Evolutionary conservation across 2,797 vertebrate genomes (phyloP).

Genomic region (Antennarius maculatus): DNA sequence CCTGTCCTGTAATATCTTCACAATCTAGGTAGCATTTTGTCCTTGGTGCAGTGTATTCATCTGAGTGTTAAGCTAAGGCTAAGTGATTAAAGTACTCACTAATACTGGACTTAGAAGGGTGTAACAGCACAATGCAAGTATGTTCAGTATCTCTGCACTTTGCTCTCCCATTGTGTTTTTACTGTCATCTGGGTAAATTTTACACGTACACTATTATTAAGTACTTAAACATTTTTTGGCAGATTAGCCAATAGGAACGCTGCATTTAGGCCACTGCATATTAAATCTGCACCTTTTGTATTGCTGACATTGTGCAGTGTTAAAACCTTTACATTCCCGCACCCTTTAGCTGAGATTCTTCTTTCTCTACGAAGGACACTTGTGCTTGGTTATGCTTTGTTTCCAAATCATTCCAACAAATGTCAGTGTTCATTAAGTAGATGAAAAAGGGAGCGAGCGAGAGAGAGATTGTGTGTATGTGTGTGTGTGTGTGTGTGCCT

Average conservation of each 20-base stretch:
- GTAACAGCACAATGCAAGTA: conserved; percentile 60
- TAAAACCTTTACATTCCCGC: conserved; percentile 46
- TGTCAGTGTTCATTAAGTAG: conserved; percentile 31
- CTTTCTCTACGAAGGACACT: conserved; percentile 37
- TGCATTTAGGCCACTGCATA: conserved; percentile 41
- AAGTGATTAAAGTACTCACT: conserved; percentile 51
- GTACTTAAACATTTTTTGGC: conserved; percentile 44
- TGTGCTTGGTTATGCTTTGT: conserved; percentile 23
- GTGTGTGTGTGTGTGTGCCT: conserved; percentile 26
- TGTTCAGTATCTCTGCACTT: conserved; percentile 42
- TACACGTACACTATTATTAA: conserved; percentile 42
- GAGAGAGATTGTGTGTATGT: background rate
- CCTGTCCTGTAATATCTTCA: conserved; percentile 39
- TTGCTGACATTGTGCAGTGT: conserved; percentile 47
- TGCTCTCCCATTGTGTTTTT: conserved; percentile 58
- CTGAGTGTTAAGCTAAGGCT: conserved; percentile 38
- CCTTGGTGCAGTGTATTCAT: conserved; percentile 41
- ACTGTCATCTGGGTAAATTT: conserved; percentile 29
- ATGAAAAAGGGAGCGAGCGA: conserved; percentile 6
- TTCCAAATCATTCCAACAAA: conserved; percentile 56
- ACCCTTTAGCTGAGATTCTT: conserved; percentile 46
- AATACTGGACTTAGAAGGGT: conserved; percentile 37
- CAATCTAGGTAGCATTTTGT: conserved; percentile 36
- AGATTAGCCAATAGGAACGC: conserved; percentile 17
- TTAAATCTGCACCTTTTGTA: conserved; percentile 29